A percentile compares a stretch with the other conserved stretches of the same genome.
Conservation (phyloP, 2,113 vertebrate genomes). For the Ardeotis arabs region DNA sequence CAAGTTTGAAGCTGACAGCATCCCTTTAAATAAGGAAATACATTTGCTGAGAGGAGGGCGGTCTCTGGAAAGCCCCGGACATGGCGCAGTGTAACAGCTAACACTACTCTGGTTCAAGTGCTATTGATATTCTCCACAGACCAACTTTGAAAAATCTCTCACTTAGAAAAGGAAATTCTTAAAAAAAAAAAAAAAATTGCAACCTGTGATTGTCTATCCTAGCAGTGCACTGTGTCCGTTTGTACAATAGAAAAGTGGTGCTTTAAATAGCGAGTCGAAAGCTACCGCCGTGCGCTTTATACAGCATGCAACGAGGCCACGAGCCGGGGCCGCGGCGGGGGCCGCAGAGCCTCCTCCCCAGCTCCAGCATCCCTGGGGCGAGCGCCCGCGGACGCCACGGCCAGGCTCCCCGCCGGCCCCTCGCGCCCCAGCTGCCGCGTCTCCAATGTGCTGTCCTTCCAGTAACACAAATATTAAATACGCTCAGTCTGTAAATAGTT, state of each 20-base stretch:
- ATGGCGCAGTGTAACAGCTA: constrained; percentile 9
- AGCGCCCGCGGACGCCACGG: not conserved
- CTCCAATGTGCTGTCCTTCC: constrained; percentile 58
- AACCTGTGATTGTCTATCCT: constrained; percentile 79
- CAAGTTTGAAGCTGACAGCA: constrained; percentile 58
- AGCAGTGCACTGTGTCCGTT: constrained; percentile 82
- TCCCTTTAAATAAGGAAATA: constrained; percentile 66
- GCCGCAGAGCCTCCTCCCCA: not conserved
- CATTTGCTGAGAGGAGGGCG: constrained; percentile 36
- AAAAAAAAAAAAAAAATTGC: constrained; percentile 29
- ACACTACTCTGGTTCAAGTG: constrained; percentile 66
- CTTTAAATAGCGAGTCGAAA: constrained; percentile 67
- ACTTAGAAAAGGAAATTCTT: constrained; percentile 68
- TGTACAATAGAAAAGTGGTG: constrained; percentile 77
- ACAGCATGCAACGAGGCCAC: constrained; percentile 67
- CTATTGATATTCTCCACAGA: constrained; percentile 64
- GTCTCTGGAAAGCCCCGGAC: constrained; percentile 48
- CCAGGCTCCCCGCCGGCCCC: not conserved
- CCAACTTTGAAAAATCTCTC: constrained; percentile 65
- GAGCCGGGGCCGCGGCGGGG: not conserved
- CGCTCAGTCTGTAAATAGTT: constrained; percentile 58
- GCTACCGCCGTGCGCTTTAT: constrained; percentile 54
- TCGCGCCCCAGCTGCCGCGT: not conserved
- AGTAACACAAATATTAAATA: constrained; percentile 72
- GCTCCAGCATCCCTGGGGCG: not conserved